Percentiles rank a stretch among this genome's conserved stretches.
Evolutionary conservation across 2,888 invertebrate species (phyloP).

Genomic region (Dimorphilus gyrociliatus): DNA sequence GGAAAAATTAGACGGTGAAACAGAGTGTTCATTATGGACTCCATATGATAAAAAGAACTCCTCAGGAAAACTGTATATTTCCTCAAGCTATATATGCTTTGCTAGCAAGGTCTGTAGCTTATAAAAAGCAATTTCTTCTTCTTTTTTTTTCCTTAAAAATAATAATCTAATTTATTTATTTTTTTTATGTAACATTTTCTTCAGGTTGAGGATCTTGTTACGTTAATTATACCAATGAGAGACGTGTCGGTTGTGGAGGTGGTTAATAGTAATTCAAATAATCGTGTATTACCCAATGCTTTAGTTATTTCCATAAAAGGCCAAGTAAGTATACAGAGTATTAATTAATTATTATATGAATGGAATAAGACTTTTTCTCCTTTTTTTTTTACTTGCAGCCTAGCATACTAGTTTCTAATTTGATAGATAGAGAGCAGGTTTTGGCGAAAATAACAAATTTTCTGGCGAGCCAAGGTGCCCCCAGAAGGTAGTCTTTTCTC

Average conservation of each 20-base stretch:
- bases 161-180: too few relatives aligned
- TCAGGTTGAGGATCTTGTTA: constrained; percentile 61
- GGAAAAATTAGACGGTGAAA: constrained; percentile 82
- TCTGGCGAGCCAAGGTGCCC: constrained; percentile 47
- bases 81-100: constrained; percentile 86
- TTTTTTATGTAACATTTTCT: constrained; percentile 3
- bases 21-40: constrained; percentile 78
- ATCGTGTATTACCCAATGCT: constrained; percentile 47
- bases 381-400: too few relatives aligned
- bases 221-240: constrained; percentile 70
- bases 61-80: constrained; percentile 72
- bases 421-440: constrained; percentile 70
- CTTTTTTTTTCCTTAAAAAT: too few relatives aligned
- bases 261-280: constrained; percentile 52
- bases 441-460: constrained; percentile 76
- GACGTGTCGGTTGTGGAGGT: constrained; percentile 62
- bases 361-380: too few relatives aligned
- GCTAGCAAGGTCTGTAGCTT: constrained; percentile 89
- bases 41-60: constrained; percentile 81
- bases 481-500: constrained; percentile 1
- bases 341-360: too few relatives aligned
- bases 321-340: constrained; percentile 46
- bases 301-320: constrained; percentile 65
- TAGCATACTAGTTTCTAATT: constrained; percentile 71
- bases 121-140: too few relatives aligned